A percentile compares a stretch with the other conserved stretches of the same genome.
Evolutionary conservation across 1,140 invertebrate genomes (phyloP).

Genomic region (Sycophila sp.): DNA sequence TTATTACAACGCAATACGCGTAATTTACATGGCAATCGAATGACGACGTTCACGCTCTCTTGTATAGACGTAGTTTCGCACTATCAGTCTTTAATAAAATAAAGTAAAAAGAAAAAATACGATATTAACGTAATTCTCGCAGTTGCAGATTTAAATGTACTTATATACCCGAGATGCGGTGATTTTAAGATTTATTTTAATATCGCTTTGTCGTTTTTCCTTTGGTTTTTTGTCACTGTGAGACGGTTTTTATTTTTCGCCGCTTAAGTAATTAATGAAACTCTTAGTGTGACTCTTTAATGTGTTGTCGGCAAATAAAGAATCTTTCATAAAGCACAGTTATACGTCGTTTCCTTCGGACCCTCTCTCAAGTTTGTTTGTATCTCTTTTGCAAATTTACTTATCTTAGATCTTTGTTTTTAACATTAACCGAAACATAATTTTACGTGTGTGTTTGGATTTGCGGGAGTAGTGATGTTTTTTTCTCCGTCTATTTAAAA

Average conservation of each 20-base stretch:
- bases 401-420: neutral
- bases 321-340: constrained; percentile 36
- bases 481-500: neutral
- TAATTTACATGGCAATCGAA: neutral
- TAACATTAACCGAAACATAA: neutral
- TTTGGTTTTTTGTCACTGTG: neutral
- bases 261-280: constrained; percentile 22
- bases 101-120: neutral
- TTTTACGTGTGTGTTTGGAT: too few species aligned
- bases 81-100: neutral
- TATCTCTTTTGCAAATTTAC: constrained; percentile 9
- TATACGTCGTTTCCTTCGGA: constrained; percentile 37
- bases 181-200: too few species aligned
- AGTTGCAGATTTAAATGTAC: too few species aligned
- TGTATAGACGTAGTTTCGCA: neutral
- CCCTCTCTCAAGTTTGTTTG: constrained; percentile 14
- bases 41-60: neutral
- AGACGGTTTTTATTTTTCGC: neutral
- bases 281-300: constrained; percentile 23
- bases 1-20: too few species aligned
- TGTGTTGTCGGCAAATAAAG: constrained; percentile 40
- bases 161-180: too few species aligned
- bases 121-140: too few species aligned
- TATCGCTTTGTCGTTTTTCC: neutral
- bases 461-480: neutral